Conservation (phyloP, 2,797 vertebrate genomes). For the Dipus sagitta region DNA sequence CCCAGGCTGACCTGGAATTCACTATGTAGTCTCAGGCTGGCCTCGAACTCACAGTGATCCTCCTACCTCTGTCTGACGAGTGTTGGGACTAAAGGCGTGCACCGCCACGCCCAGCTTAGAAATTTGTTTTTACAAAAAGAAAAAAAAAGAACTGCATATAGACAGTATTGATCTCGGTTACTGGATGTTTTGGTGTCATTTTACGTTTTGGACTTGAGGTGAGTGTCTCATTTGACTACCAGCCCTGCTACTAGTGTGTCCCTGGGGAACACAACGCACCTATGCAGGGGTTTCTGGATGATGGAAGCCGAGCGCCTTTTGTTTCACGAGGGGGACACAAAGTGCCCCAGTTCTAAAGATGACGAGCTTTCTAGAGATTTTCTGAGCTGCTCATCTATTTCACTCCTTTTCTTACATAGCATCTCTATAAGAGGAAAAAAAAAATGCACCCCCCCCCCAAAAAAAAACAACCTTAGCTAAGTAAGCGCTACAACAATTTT, state of each 20-base stretch:
- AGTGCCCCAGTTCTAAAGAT: background rate
- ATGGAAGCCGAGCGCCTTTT: background rate
- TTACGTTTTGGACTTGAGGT: background rate
- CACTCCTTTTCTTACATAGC: conserved; percentile 33
- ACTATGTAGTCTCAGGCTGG: no score
- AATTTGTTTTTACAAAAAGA: background rate
- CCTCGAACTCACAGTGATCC: no score
- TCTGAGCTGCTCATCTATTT: conserved; percentile 19
- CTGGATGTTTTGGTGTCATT: background rate
- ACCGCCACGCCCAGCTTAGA: background rate
- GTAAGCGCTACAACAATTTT: conserved; percentile 36
- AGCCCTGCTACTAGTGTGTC: no score
- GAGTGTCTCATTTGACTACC: background rate
- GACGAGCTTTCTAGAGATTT: conserved; percentile 39
- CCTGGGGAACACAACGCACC: background rate
- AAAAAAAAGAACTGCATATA: background rate
- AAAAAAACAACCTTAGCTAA: background rate
- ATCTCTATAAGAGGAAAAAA: conserved; percentile 34
- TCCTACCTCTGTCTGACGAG: no score
- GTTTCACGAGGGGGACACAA: background rate
- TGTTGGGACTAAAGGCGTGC: no score
- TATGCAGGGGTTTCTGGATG: background rate
- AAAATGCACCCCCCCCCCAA: accelerated
- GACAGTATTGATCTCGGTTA: background rate
- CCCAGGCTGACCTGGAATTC: no score